Evolutionary conservation across 2,888 invertebrate genomes (phyloP).

Genomic region (Clusia tigrina): DNA sequence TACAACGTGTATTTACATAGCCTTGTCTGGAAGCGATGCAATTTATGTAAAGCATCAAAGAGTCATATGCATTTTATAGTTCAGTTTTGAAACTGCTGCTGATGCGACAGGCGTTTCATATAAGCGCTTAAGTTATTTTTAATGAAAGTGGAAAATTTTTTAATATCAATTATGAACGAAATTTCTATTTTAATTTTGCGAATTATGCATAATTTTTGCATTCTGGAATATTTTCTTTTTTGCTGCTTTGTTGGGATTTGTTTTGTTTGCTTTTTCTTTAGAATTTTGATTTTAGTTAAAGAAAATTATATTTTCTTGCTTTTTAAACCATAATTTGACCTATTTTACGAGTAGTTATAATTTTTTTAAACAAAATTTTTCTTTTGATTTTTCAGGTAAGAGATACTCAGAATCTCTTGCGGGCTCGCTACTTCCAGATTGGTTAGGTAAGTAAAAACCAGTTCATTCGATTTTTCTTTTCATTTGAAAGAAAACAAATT

Average conservation of each 20-base stretch:
- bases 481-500: conserved; percentile 36
- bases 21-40: conserved; percentile 10
- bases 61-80: conserved; percentile 51
- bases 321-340: no score
- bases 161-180: no score
- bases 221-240: no score
- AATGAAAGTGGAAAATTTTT: conserved; percentile 1
- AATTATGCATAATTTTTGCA: no score
- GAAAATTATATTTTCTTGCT: no score
- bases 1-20: conserved; percentile 48
- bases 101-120: no score
- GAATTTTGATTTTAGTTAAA: no score
- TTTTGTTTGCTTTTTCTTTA: no score
- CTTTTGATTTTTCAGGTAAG: conserved; percentile 62
- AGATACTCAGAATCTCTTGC: conserved; percentile 67
- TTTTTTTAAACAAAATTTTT: background rate
- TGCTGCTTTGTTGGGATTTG: no score
- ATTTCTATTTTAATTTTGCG: no score
- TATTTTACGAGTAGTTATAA: background rate
- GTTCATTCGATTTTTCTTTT: conserved; percentile 43
- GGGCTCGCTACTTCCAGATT: conserved; percentile 66
- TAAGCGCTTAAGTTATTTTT: no score
- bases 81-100: conserved; percentile 27
- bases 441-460: conserved; percentile 64
- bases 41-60: conserved; percentile 41